These are phyloP conservation scores for Linnaemya tessellans DNA, from an alignment of 2,888 invertebrate species.

Conservation along the genomic window DNA sequence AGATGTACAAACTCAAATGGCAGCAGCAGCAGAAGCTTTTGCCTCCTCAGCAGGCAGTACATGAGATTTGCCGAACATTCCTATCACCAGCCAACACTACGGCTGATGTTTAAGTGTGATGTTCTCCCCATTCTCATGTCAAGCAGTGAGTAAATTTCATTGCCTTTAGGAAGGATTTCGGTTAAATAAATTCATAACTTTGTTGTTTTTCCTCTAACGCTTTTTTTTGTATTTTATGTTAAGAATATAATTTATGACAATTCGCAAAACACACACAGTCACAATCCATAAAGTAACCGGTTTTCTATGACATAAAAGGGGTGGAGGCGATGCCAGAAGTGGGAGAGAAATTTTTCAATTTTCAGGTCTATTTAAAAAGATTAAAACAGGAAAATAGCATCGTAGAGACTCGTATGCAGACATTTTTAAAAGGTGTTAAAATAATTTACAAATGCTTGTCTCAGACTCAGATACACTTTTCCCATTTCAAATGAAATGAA, in stretches of 20 bases:
- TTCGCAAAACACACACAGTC: constrained; percentile 39
- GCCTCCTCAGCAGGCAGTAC: constrained; percentile 37
- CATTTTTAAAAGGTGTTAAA: constrained; percentile 52
- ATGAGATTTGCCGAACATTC: constrained; percentile 32
- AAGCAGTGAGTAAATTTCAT: constrained; percentile 48
- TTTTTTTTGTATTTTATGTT: constrained; percentile 37
- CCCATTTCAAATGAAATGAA: not conserved
- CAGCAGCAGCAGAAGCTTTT: constrained; percentile 38
- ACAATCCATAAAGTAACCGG: constrained; percentile 36
- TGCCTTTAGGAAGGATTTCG: constrained; percentile 63
- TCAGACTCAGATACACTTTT: not conserved
- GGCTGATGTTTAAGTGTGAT: not conserved
- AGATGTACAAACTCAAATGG: constrained; percentile 35
- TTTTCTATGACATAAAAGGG: constrained; percentile 20
- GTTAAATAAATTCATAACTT: constrained; percentile 69
- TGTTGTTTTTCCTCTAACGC: constrained; percentile 32
- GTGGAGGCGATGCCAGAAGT: not conserved
- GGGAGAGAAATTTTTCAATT: constrained; percentile 53
- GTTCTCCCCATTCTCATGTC: constrained; percentile 35
- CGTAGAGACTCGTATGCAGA: constrained; percentile 23
- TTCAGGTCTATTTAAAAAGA: constrained; percentile 60
- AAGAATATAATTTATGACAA: constrained; percentile 71
- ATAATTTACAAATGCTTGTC: constrained; percentile 10
- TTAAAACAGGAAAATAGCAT: constrained; percentile 33
- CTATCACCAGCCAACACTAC: constrained; percentile 3